Base-by-base conservation (phyloP, 2,113 vertebrate genomes). In the Pteropus alecto region DNA sequence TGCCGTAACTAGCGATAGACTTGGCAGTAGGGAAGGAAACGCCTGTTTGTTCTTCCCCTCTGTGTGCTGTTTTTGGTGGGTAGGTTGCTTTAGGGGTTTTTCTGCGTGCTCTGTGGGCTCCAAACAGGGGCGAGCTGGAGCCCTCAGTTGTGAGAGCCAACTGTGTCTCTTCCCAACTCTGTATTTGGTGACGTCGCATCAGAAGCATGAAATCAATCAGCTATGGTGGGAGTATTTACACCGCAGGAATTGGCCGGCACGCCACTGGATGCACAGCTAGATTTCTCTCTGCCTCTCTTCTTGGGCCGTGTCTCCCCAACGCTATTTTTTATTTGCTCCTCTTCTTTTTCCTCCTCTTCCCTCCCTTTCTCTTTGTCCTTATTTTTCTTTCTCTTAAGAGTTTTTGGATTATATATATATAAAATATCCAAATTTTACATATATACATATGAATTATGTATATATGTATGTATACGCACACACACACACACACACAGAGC, bases 21-120 rank as follows among this genome's bases (percentile, higher is more conserved):
- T 18, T 2, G 65, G 78, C 0, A 0, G 13, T 0, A 1, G 33
- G 60, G 19, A 6, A 8, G n/a, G 22, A 46, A 43, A 6, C 5
- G 3, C 24, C 46, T 10, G 0, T 3, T 7, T 3, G 13, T 28
- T 30, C n/a, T 21, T 35, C 38, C 35, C 2, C 1, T 79, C 46
- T 2, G 3, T 10, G 30, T 61, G 70, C 21, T 33, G 1, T 19
- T 58, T 74, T 30, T 10, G 4, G 19, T 3, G 63, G 28, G 67
- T 15, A 38, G 33, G 19, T 43, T 12, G 41, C 41, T 95, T 30
- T 46, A 35, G 19, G 84, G 33, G 67, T 15, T 60, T 65, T 56
- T n/a, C 9, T 33, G 0, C 15, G 11, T 48, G n/a, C 28, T 67
- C 38, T 63, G 15, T 24, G 30, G n/a, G 68, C 41, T 22, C 38